Evolutionary conservation across 2,797 vertebrate genomes (phyloP), one percentile per base, ranked within the genome.

Genomic region (Adrianichthys oophorus): DNA sequence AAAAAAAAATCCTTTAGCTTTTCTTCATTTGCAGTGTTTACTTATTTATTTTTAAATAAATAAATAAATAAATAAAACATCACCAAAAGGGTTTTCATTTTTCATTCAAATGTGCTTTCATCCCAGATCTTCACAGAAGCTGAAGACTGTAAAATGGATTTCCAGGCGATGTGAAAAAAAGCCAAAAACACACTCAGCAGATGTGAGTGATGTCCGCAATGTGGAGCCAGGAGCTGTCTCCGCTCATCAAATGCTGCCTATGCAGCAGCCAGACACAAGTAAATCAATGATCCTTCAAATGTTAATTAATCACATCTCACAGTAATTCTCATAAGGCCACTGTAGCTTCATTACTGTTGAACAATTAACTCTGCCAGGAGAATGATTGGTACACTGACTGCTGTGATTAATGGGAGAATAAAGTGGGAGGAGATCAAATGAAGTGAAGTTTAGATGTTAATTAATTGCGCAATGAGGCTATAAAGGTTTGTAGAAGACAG

Each of bases 221-320:
- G 56, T 56, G 49, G 47, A 56, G 50, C 51, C 70, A 46, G 1
- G 62, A 50, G 67, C 59, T 59, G 50, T 70, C 65, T 69, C 44
- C 56, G 65, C 68, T 53, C 51, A 59, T 78, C 54, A 19, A 53
- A 52, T 56, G 56, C 47, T 64, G 82, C 79, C 83, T 77, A 81
- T 67, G 79, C 62, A 88, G 82, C 79, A 84, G 51, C 60, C 62
- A 32, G 70, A 74, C 69, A 74, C 62, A 70, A 59, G 70, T 63
- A 72, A 83, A 89, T 90, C 84, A 82, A 86, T 86, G 70, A 77
- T 71, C 74, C 78, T 78, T 79, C 71, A 85, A 83, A 82, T 77
- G 77, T 81, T 85, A 89, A 87, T 89, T 85, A 90, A 87, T 90
- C 83, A 88, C 69, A 68, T 69, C 67, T 79, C 70, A 59, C 59